Evolutionary conservation across 2,888 invertebrate species (phyloP).

Genomic region (Entomobrya proxima): DNA sequence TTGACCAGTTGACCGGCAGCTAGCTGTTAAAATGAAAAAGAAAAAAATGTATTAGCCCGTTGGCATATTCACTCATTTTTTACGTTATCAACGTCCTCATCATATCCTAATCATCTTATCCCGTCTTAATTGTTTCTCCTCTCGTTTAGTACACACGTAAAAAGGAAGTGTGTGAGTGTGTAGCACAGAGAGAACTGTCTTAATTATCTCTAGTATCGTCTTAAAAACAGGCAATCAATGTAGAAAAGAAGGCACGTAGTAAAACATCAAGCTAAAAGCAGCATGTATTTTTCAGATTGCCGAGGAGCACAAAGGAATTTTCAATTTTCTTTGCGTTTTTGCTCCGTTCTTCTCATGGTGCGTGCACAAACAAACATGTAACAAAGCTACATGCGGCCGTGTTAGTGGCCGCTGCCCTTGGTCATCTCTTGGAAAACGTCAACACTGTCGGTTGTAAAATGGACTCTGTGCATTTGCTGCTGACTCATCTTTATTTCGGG

Average conservation of each 20-base stretch:
- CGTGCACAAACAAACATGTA: neutral
- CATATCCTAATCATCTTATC: neutral
- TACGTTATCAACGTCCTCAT: neutral
- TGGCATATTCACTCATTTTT: neutral
- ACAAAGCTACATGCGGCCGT: neutral
- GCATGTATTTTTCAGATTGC: neutral
- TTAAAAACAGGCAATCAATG: constrained; percentile 32
- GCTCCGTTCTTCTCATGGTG: neutral
- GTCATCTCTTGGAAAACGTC: constrained; percentile 3
- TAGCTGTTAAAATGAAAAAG: neutral
- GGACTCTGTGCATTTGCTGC: too few species aligned
- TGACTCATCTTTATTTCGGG: constrained; percentile 50
- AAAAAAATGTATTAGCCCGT: neutral
- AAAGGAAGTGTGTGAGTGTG: neutral
- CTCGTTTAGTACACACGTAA: neutral
- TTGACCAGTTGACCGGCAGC: neutral
- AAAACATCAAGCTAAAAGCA: neutral
- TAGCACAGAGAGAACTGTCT: constrained; percentile 27
- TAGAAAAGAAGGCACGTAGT: neutral
- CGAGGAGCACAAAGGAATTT: constrained; percentile 50
- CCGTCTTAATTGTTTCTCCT: constrained; percentile 38
- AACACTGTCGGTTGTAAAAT: too few species aligned
- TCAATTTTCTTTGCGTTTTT: constrained; percentile 46
- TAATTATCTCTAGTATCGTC: constrained; percentile 41
- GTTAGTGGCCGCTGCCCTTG: neutral